These are phyloP conservation scores for Salmo trutta DNA, from an alignment of 2,797 vertebrate species.

Conservation along the genomic window DNA sequence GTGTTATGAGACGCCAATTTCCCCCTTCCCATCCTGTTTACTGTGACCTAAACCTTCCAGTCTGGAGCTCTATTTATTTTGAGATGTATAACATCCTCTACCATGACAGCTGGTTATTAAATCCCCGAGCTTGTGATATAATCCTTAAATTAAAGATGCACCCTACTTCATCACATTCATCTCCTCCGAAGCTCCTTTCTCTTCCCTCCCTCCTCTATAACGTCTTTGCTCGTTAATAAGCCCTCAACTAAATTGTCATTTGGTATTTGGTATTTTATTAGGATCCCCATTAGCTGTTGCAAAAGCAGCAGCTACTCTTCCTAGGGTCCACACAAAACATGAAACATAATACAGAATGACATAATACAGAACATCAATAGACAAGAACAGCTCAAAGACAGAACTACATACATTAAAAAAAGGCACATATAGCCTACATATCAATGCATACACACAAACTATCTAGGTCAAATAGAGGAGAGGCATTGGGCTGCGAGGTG, in stretches of 20 bases:
- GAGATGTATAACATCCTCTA: conserved; percentile 30
- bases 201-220: background rate
- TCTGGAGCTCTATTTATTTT: conserved; percentile 49
- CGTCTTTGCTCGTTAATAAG: conserved; percentile 1
- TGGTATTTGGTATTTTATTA: no score
- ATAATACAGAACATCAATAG: no score
- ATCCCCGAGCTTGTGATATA: conserved; percentile 45
- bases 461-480: no score
- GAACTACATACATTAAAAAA: no score
- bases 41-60: conserved; percentile 43
- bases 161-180: conserved; percentile 13
- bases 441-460: no score
- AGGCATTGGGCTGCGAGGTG: no score
- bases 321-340: no score
- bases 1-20: conserved; percentile 19
- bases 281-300: no score
- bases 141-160: conserved; percentile 38
- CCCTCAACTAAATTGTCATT: background rate
- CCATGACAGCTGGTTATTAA: conserved; percentile 48
- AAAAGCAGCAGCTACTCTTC: no score
- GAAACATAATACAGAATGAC: no score
- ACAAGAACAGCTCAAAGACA: no score
- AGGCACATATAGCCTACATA: no score
- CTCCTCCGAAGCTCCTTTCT: conserved; percentile 29
- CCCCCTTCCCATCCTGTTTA: conserved; percentile 32